phyloP scores from a whole-genome alignment of 1,140 invertebrate genomes.

The Plodia interpunctella region DNA sequence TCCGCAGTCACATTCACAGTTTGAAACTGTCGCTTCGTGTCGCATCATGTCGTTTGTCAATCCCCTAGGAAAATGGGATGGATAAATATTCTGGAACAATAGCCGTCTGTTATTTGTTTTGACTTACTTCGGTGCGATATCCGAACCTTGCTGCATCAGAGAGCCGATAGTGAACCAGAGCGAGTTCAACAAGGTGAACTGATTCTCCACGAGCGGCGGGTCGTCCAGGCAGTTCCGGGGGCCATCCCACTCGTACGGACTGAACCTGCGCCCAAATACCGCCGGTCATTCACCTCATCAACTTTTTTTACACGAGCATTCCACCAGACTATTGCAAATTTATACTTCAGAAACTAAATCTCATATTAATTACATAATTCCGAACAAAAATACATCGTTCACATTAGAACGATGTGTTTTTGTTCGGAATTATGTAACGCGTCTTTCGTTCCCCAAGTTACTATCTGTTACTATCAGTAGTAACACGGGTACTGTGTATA shows the following conservation, averaged over 20 bases:
- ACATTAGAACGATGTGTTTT: no score
- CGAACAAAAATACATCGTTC: no score
- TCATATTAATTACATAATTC: no score
- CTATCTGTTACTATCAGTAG: no score
- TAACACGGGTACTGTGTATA: no score
- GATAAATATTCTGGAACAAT: slow-evolving; percentile 28
- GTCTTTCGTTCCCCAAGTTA: no score
- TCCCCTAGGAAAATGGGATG: no score
- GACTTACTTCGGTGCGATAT: slow-evolving; percentile 89
- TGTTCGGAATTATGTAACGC: no score
- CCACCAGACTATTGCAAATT: background rate
- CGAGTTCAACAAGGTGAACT: slow-evolving; percentile 92
- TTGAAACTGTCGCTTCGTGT: no score
- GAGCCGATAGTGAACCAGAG: slow-evolving; percentile 93
- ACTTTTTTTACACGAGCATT: background rate
- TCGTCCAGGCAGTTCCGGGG: slow-evolving; percentile 88
- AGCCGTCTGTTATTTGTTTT: slow-evolving; percentile 31
- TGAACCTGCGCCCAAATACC: slow-evolving; percentile 82
- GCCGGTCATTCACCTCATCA: slow-evolving; percentile 36
- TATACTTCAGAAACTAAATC: background rate
- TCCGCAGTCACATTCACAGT: no score
- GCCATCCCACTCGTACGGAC: slow-evolving; percentile 94
- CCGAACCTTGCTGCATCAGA: slow-evolving; percentile 94
- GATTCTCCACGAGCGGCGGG: slow-evolving; percentile 88
- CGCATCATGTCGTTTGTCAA: no score